Percentiles rank a stretch among this genome's conserved stretches.
Evolutionary conservation across 2,113 vertebrate species (phyloP).

Genomic region (Oceanites oceanicus): DNA sequence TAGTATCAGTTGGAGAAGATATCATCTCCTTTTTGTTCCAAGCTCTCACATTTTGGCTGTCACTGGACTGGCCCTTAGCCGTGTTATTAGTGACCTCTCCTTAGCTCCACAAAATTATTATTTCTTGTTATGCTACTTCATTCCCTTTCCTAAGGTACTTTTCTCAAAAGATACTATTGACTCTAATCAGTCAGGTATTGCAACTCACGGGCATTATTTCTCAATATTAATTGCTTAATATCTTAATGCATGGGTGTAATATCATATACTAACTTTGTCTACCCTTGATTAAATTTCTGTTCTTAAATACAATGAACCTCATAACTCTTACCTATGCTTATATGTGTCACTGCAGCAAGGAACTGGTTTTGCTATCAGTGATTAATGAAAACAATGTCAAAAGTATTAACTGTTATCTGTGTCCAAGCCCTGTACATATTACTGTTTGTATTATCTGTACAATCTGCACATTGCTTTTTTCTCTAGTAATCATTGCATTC

Average conservation of each 20-base stretch:
- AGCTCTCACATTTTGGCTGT: background rate
- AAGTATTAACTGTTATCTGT: background rate
- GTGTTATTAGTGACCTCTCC: background rate
- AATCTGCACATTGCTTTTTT: background rate
- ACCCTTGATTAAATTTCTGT: background rate
- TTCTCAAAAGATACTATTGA: background rate
- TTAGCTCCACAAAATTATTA: background rate
- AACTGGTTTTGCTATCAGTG: background rate
- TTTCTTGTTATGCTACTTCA: background rate
- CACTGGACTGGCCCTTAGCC: background rate
- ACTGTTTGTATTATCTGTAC: background rate
- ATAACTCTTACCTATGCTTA: background rate
- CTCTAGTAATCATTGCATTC: background rate
- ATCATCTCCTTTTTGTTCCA: background rate
- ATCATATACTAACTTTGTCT: background rate
- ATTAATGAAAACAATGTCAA: background rate
- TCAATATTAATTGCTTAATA: background rate
- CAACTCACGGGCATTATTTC: background rate
- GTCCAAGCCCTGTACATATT: background rate
- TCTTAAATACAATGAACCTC: background rate
- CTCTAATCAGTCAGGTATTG: background rate
- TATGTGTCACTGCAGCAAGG: background rate
- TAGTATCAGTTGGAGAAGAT: background rate
- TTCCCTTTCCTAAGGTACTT: background rate
- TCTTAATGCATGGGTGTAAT: background rate